Percentiles rank a stretch among this genome's conserved stretches.
Evolutionary conservation across 2,888 invertebrate species (phyloP).

Genomic region (Hetaerina titia): DNA sequence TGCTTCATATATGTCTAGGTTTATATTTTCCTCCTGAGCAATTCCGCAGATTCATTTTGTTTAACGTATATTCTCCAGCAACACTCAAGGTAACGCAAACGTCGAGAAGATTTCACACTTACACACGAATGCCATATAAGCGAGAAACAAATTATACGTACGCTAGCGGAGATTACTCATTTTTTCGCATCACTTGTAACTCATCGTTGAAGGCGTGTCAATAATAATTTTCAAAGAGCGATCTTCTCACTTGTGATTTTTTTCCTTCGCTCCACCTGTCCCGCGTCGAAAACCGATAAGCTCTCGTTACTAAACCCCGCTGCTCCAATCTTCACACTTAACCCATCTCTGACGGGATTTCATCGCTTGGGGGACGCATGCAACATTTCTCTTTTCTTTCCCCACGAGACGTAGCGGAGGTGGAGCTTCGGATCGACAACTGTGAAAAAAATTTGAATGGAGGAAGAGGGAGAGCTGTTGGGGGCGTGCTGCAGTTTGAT

Average conservation of each 20-base stretch:
- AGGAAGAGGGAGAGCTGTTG: neutral
- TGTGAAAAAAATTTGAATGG: neutral
- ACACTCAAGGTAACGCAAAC: neutral
- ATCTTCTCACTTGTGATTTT: neutral
- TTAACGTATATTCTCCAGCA: neutral
- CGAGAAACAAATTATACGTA: neutral
- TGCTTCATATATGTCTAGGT: too few relatives aligned
- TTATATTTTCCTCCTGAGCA: too few relatives aligned
- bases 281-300: neutral
- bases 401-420: neutral
- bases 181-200: neutral
- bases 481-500: neutral
- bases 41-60: neutral
- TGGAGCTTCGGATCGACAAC: neutral
- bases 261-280: neutral
- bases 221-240: neutral
- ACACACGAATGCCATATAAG: neutral
- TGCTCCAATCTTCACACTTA: neutral
- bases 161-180: neutral
- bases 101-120: neutral
- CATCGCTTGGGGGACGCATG: neutral
- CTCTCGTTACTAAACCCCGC: neutral
- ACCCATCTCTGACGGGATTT: slow-evolving; percentile 8
- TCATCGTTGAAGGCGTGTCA: neutral
- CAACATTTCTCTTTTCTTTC: neutral